Percentiles rank a stretch among this genome's conserved stretches.
These are phyloP conservation scores for Latrodectus geometricus DNA, from an alignment of 1,140 invertebrate genomes.

Conservation along the genomic window DNA sequence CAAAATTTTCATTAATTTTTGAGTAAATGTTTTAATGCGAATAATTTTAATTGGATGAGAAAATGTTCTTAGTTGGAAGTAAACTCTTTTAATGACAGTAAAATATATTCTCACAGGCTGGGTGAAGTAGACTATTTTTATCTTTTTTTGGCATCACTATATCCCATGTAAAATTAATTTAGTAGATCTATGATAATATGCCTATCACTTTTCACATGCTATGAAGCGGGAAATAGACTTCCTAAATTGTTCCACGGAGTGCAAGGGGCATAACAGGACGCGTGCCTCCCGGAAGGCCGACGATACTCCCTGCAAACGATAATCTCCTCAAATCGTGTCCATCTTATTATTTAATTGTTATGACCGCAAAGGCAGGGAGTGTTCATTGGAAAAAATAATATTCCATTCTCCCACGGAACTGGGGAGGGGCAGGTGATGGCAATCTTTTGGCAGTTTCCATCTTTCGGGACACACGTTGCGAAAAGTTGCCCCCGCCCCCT, in stretches of 20 bases:
- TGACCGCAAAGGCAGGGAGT: conserved; percentile 31
- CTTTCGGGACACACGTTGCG: background rate
- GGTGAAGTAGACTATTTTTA: too few species aligned
- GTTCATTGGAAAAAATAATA: conserved; percentile 4
- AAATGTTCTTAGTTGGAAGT: too few species aligned
- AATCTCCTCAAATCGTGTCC: conserved; percentile 14
- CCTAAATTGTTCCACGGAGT: background rate
- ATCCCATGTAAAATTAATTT: background rate
- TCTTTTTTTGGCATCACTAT: too few species aligned
- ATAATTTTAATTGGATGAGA: too few species aligned
- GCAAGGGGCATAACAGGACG: background rate
- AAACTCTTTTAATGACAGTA: too few species aligned
- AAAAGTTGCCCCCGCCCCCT: background rate
- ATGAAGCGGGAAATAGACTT: background rate
- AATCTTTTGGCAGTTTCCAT: conserved; percentile 5
- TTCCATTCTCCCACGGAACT: conserved; percentile 6
- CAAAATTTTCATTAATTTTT: too few species aligned
- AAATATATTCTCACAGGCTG: too few species aligned
- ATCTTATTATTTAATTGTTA: conserved; percentile 59
- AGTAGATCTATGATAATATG: background rate
- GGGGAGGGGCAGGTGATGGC: conserved; percentile 37
- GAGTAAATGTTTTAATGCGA: too few species aligned
- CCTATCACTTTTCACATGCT: background rate
- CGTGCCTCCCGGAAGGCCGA: background rate
- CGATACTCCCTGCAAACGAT: background rate